Percentiles rank a stretch among this genome's conserved stretches.
These are phyloP conservation scores for human DNA, from an alignment of 2,113 vertebrate species.

Conservation along the genomic window GRCh38 chr6:167367001-167367500, in stretches of 20 bases:
- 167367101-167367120: no score
- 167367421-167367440: not conserved
- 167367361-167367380: not conserved
- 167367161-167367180: no score
- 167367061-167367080: no score
- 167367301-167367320: not conserved
- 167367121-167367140: no score
- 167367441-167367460: not conserved
- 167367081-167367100: no score
- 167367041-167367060: no score
- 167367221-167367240: not conserved
- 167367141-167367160: no score
- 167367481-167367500: rapidly evolving
- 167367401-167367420: rapidly evolving
- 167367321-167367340: not conserved
- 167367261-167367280: rapidly evolving
- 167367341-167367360: rapidly evolving
- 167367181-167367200: not conserved
- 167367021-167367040: rapidly evolving
- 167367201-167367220: no score
- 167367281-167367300: not conserved
- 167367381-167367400: not conserved
- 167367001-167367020: no score
- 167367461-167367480: not conserved
- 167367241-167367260: rapidly evolving